These are phyloP conservation scores for Trypoxylus dichotomus DNA, from an alignment of 1,140 invertebrate genomes.

Conservation along the genomic window DNA sequence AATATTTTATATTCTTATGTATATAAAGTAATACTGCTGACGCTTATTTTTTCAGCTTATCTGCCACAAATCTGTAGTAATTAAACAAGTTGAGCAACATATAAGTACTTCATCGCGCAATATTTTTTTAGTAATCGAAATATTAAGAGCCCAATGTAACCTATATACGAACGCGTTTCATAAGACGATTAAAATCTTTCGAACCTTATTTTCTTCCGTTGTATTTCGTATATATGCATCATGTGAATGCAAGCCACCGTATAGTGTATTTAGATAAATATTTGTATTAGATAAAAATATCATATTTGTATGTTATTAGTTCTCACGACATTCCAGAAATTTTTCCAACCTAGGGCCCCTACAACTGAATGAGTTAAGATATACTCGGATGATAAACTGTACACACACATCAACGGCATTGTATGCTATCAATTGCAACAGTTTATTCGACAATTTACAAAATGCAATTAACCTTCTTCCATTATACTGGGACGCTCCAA, in stretches of 20 bases:
- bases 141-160: neutral
- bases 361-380: neutral
- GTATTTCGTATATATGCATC: neutral
- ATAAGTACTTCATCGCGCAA: neutral
- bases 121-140: neutral
- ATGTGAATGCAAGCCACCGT: neutral
- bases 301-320: neutral
- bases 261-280: neutral
- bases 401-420: neutral
- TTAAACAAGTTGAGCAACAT: neutral
- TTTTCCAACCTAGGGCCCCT: neutral
- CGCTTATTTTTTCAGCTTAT: no score
- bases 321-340: neutral
- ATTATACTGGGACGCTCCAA: neutral
- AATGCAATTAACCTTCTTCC: neutral
- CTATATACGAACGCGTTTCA: neutral
- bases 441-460: neutral
- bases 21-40: no score
- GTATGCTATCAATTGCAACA: neutral
- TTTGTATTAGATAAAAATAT: neutral
- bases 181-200: neutral
- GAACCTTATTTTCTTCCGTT: neutral
- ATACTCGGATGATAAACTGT: neutral
- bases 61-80: neutral
- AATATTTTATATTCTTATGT: no score